Conservation (phyloP, 2,888 invertebrate species). For the Ormyrus labotus region DNA sequence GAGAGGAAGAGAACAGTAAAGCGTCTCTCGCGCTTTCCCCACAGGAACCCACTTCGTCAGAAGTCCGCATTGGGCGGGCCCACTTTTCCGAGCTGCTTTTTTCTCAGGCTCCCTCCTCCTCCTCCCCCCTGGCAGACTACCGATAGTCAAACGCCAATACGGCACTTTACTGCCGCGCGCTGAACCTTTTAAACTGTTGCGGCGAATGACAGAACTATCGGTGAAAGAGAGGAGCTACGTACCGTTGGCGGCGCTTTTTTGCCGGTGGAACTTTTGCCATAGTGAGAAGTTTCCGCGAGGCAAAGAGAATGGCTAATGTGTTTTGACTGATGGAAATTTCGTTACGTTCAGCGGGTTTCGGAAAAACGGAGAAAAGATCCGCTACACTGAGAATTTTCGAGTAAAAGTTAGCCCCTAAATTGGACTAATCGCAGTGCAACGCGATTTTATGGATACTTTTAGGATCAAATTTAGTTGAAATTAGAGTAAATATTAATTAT, state of each 20-base stretch:
- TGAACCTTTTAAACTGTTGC: constrained; percentile 67
- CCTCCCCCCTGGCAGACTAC: background rate
- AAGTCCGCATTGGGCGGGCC: too few species aligned
- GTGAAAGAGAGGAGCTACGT: background rate
- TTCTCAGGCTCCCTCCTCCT: too few species aligned
- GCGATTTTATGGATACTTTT: too few species aligned
- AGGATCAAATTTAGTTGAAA: too few species aligned
- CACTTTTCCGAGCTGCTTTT: too few species aligned
- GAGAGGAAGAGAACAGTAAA: too few species aligned
- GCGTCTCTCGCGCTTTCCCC: too few species aligned
- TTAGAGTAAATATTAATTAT: too few species aligned
- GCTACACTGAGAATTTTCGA: too few species aligned
- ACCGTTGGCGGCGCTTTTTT: background rate
- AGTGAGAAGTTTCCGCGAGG: background rate
- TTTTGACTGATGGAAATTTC: constrained; percentile 9
- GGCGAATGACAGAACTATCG: constrained; percentile 59
- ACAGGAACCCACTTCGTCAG: too few species aligned
- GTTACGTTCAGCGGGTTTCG: background rate
- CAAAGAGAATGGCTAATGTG: constrained; percentile 13
- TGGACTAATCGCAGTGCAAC: too few species aligned
- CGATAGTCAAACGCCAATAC: constrained; percentile 66
- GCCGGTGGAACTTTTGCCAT: background rate
- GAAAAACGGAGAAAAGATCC: background rate
- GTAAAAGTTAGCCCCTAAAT: too few species aligned
- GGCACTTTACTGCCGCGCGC: constrained; percentile 59